Evolutionary conservation across 1,140 invertebrate species (phyloP).

Genomic region (Uloborus diversus): DNA sequence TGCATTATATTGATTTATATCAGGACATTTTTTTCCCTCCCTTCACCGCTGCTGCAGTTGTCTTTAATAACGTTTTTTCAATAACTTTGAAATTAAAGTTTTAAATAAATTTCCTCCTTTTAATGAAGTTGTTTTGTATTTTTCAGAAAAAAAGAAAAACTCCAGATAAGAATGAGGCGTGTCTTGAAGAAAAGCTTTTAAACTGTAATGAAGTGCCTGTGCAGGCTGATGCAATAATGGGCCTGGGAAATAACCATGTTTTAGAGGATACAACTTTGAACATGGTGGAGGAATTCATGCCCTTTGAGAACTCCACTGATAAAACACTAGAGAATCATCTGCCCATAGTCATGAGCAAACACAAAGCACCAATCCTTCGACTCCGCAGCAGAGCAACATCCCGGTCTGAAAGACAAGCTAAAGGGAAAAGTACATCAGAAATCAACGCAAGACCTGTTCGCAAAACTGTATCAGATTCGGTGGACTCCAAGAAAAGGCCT

Average conservation of each 20-base stretch:
- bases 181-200: background rate
- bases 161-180: background rate
- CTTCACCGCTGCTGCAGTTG: too few relatives aligned
- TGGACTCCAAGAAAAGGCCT: conserved; percentile 23
- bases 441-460: background rate
- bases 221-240: conserved; percentile 35
- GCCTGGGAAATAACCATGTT: conserved; percentile 33
- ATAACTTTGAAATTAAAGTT: too few relatives aligned
- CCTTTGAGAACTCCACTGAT: conserved; percentile 6
- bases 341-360: conserved; percentile 20
- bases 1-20: too few relatives aligned
- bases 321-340: background rate
- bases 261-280: conserved; percentile 21
- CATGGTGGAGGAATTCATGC: conserved; percentile 33
- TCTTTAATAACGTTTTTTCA: background rate
- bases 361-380: conserved; percentile 24
- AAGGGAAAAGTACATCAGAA: conserved; percentile 46
- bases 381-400: conserved; percentile 23
- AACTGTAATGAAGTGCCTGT: conserved; percentile 22
- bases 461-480: background rate
- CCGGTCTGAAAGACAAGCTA: conserved; percentile 29
- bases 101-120: too few relatives aligned
- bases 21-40: too few relatives aligned
- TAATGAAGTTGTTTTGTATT: background rate
- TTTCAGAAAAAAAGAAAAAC: background rate